Base-by-base conservation (phyloP, 2,888 invertebrate species). In the Phengaris alcon region DNA sequence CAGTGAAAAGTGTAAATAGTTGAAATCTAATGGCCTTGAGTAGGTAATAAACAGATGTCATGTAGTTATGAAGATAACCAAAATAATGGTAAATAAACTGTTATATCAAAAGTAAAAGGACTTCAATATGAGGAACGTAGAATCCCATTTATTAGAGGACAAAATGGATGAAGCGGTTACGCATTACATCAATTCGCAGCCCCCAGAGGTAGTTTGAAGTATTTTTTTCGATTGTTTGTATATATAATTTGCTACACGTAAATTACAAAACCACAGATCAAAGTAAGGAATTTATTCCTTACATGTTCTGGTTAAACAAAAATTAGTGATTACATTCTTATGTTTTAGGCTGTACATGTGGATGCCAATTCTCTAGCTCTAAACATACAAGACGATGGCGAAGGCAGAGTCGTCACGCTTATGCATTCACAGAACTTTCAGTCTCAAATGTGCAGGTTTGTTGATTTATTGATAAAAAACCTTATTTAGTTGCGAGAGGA, bases 131-230 rank as follows among this genome's bases (percentile, higher is more conserved):
- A 89, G 89, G 78, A 89, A 83, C 80, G 87, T 90, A 12, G 85
- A 87, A 79, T 78, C 85, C 15, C 88, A 88, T 84, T 82, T 88
- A 69, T 80, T 90, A 74, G 87, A 84, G 73, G 87, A 88, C 76
- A 90, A 88, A 82, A 93, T 93, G 87, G 93, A 93, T 75, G 93
- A 93, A 79, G 89, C 88, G 6, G 92, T 93, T 48, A 89, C 89
- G 13, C 92, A 93, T 81, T 93, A 92, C 78, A 91, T 93, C 75
- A 90, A 90, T 82, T 82, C 91, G 2, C 92, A 88, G 77, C 76
- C 87, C 12, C 83, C 85, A 64, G 91, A 90, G 86, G 93, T 91
- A 84, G 93, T 91, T 84, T 51, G 70, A 75, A 68, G 6, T 73
- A 54, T 59, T 9, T 70, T 76, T 74, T 75, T 51, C 57, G 13